Evolutionary conservation across 2,888 invertebrate genomes (phyloP), one percentile per base, ranked within the genome.

Genomic region (Luperina testacea): DNA sequence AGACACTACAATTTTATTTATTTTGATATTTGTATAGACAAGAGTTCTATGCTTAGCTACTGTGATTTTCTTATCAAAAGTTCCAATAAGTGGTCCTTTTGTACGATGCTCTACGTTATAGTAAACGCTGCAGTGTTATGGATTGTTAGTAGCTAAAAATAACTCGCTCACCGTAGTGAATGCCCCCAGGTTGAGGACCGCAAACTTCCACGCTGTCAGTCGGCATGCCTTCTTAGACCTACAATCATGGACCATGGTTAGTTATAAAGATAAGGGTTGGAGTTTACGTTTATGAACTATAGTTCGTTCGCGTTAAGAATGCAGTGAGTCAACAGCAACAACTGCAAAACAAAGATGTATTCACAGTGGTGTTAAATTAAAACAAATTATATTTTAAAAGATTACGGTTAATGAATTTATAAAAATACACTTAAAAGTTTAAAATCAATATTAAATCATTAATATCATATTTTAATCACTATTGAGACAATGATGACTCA

Each of bases 191-290:
- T 95, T 95, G 15, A 96, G 88, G 70, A 94, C 94, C 0, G 93
- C 93, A 65, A 95, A 96, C 68, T 93, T 93, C 20, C 92, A 93
- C 0, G 96, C 96, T 4, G 95, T 95, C 86, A 96, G 86, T 74
- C 92, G 94, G 80, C 96, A 95, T 11, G 95, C 94, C 70, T 92
- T 94, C 85, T 93, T 93, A 4, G 95, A 90, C 78, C 96, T 96
- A 87, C 6, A 86, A 81, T 61, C 67, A 73, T 20, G 20, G 24
- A 45, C 13, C 7, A 45, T 45, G 6, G 27, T 45, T 77, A 65
- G 24, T 42, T 75, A 13, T 17, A 13, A 2, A 13, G 15, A 27
- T 38, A 38, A 64, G 48, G 9, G 38, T 53, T n/a, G 9, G 67
- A 57, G 15, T 67, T n/a, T n/a, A 2, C 32, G n/a, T 67, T 20